Conservation (phyloP, 2,888 invertebrate genomes). For the Theodoxus fluviatilis region DNA sequence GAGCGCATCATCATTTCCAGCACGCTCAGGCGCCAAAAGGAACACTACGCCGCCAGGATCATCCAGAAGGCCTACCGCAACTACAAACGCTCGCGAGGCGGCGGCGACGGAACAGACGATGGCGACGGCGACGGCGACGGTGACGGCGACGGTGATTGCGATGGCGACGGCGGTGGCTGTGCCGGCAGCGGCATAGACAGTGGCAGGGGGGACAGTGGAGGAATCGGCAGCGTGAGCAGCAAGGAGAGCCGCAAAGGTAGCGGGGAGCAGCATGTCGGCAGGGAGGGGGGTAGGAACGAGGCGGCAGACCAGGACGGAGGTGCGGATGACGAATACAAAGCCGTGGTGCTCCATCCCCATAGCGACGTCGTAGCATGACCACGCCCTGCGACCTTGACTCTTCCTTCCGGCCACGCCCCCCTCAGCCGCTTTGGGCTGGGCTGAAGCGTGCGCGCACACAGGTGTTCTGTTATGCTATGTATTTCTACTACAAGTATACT, state of each 20-base stretch:
- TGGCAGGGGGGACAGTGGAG: background rate
- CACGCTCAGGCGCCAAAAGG: slow-evolving; percentile 93
- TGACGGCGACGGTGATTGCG: slow-evolving; percentile 27
- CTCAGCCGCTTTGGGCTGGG: too few species aligned
- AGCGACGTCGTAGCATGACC: slow-evolving; percentile 58
- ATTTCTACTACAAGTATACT: too few species aligned
- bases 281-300: background rate
- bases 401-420: too few species aligned
- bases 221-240: background rate
- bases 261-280: slow-evolving; percentile 6
- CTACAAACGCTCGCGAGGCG: slow-evolving; percentile 65
- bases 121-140: slow-evolving; percentile 29
- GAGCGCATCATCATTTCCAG: slow-evolving; percentile 94
- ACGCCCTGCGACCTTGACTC: too few species aligned
- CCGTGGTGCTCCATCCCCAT: slow-evolving; percentile 56
- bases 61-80: slow-evolving; percentile 95
- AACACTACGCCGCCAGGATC: slow-evolving; percentile 93
- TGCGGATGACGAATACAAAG: slow-evolving; percentile 37
- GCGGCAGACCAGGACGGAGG: slow-evolving; percentile 19
- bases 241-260: slow-evolving; percentile 59
- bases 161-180: slow-evolving; percentile 4
- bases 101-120: background rate
- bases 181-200: background rate
- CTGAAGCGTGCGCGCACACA: too few species aligned
- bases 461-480: too few species aligned